These are phyloP conservation scores for Dromius quadrimaculatus DNA, from an alignment of 2,888 invertebrate genomes.

Conservation along the genomic window DNA sequence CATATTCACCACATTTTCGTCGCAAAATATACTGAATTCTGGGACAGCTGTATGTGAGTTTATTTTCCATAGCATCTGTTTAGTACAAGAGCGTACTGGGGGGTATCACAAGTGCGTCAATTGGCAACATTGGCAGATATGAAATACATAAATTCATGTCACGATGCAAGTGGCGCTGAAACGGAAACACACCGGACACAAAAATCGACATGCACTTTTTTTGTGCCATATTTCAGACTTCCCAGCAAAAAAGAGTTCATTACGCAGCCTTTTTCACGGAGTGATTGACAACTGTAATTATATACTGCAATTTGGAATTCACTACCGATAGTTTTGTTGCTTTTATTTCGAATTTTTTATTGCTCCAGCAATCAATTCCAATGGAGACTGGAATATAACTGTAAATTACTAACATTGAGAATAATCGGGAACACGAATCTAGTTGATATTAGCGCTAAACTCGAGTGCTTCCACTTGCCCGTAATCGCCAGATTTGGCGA, in stretches of 20 bases:
- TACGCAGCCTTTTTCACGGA: slow-evolving; percentile 14
- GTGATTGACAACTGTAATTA: slow-evolving; percentile 29
- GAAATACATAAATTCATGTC: slow-evolving; percentile 47
- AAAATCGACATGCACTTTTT: slow-evolving; percentile 32
- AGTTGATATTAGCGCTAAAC: too few relatives aligned
- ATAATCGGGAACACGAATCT: too few relatives aligned
- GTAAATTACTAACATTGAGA: too few relatives aligned
- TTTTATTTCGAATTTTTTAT: too few relatives aligned
- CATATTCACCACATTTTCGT: too few relatives aligned
- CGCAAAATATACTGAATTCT: too few relatives aligned
- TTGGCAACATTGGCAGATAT: slow-evolving; percentile 46
- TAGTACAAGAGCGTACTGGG: not conserved
- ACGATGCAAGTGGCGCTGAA: slow-evolving; percentile 25
- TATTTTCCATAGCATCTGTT: slow-evolving; percentile 21
- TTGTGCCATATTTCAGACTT: slow-evolving; percentile 17
- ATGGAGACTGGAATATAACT: too few relatives aligned
- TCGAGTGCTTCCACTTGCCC: too few relatives aligned
- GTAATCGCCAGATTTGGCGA: too few relatives aligned
- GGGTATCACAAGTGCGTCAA: slow-evolving; percentile 28
- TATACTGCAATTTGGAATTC: slow-evolving; percentile 23
- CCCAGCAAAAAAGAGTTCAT: slow-evolving; percentile 31
- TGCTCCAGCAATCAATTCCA: too few relatives aligned
- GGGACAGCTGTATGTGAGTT: slow-evolving; percentile 6
- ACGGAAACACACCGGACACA: slow-evolving; percentile 30
- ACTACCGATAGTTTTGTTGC: too few relatives aligned